Base-by-base conservation (phyloP, 2,797 vertebrate genomes). In the Anguilla pacifica region DNA sequence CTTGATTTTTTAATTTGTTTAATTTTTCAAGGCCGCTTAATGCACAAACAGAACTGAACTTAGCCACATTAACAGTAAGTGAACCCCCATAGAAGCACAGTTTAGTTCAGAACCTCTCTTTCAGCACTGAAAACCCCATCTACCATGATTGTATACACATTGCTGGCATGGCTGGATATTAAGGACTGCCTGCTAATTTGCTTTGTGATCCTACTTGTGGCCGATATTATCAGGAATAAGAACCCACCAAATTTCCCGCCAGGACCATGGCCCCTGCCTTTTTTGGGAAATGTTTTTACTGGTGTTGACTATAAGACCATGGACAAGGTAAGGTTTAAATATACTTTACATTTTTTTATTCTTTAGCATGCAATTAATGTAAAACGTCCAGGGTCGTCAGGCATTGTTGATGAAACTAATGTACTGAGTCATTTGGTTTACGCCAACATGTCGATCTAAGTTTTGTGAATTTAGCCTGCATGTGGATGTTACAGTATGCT, bases 281-380 rank as follows among this genome's bases (percentile, higher is more conserved):
- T 98, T 0, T 43, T 97, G 39, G 97, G 97, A 91, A 97, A 97
- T 86, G 0, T 96, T 39, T 95, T 96, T 84, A 95, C 93, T 2
- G 89, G 90, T 15, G 51, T 93, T 11, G 93, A 96, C 90, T 94
- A 92, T 86, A 95, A 89, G 91, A 88, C 92, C 35, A 89, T 96
- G 86, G 91, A 93, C 2, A 94, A 94, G 94, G 95, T 96, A 55
- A 91, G 85, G 6, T 53, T 53, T 53, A 53, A 53, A 53, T 3
- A 53, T 53, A 7, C 11, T 53, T 53, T 53, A 53, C 51, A 43
- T 43, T 43, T 35, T 0, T 83, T 67, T 19, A 31, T 57, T 28
- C 51, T 43, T 43, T 4, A 43, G 39, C 39, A 43, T 43, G 0
- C 39, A 43, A 43, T 43, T 43, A 43, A 43, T 43, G 39, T 43